Evolutionary conservation across 2,797 vertebrate species (phyloP).

Genomic region (Thaleichthys pacificus): DNA sequence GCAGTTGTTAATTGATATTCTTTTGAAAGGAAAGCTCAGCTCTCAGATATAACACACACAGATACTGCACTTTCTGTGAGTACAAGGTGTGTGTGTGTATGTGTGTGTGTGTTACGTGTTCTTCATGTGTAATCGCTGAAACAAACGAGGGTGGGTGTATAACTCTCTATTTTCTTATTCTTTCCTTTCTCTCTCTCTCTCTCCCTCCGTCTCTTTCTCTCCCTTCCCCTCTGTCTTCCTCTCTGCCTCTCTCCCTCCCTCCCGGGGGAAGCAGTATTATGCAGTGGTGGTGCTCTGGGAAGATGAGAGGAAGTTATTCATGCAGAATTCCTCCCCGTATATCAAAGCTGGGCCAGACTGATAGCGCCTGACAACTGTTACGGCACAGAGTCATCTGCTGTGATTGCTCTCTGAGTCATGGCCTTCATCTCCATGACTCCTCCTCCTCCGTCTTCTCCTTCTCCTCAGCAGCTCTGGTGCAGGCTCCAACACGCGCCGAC

Average conservation of each 20-base stretch:
- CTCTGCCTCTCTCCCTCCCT: not conserved
- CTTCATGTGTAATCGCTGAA: not conserved
- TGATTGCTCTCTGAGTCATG: slow-evolving; percentile 24
- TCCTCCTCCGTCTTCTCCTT: not conserved
- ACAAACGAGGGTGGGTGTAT: slow-evolving; percentile 1
- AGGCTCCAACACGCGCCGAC: not conserved
- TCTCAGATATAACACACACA: no score
- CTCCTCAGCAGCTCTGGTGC: not conserved
- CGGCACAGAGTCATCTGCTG: slow-evolving; percentile 28
- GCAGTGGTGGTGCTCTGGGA: slow-evolving; percentile 4
- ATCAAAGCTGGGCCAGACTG: slow-evolving; percentile 22
- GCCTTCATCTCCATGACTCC: slow-evolving; percentile 15
- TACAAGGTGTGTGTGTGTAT: slow-evolving; percentile 10
- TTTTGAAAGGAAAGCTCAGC: not conserved
- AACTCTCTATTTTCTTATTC: not conserved
- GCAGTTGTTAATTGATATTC: not conserved
- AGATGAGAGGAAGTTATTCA: slow-evolving; percentile 17
- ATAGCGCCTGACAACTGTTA: slow-evolving; percentile 25
- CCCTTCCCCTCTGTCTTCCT: not conserved
- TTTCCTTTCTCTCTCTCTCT: not conserved
- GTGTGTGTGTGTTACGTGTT: not conserved
- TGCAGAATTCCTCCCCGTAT: slow-evolving; percentile 25
- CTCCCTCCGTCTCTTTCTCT: not conserved
- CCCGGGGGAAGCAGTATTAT: not conserved
- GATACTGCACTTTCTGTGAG: not conserved